These are phyloP conservation scores for Mythimna albipuncta DNA, from an alignment of 2,888 invertebrate genomes.

Conservation along the genomic window DNA sequence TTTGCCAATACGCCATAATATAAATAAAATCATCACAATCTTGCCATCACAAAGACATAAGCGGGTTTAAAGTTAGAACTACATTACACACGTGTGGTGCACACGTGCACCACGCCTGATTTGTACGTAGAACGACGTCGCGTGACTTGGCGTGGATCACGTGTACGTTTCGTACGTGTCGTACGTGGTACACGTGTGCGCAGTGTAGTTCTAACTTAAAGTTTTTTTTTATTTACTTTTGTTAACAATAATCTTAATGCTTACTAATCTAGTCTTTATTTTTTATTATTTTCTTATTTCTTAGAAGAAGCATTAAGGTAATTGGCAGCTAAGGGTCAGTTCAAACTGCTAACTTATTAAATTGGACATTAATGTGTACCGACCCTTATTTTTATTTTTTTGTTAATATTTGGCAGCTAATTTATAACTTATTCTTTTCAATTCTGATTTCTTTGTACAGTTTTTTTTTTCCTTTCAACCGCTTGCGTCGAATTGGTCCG, in stretches of 20 bases:
- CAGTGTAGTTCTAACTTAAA: background rate
- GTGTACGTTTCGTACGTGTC: too few relatives aligned
- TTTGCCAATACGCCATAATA: conserved; percentile 3
- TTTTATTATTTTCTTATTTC: conserved; percentile 46
- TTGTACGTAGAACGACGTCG: too few relatives aligned
- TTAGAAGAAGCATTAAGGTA: conserved; percentile 61
- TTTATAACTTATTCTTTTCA: conserved; percentile 8
- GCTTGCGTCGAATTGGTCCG: too few relatives aligned
- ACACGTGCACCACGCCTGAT: too few relatives aligned
- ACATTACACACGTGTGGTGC: too few relatives aligned
- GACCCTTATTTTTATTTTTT: conserved; percentile 26
- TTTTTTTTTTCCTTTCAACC: conserved; percentile 24
- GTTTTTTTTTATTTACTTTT: conserved; percentile 60
- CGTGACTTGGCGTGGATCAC: too few relatives aligned
- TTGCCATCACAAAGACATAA: conserved; percentile 46
- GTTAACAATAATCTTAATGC: conserved; percentile 69
- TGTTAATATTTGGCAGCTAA: conserved; percentile 50
- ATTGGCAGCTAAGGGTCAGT: conserved; percentile 55
- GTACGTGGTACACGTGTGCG: too few relatives aligned
- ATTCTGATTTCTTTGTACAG: conserved; percentile 40
- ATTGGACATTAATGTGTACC: conserved; percentile 13
- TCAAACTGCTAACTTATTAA: conserved; percentile 43
- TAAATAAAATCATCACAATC: conserved; percentile 15
- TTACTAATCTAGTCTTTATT: conserved; percentile 77
- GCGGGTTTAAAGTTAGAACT: conserved; percentile 30